Evolutionary conservation across 2,797 vertebrate species (phyloP), one percentile per base, ranked within the genome.

Genomic region (Sylvilagus floridanus): DNA sequence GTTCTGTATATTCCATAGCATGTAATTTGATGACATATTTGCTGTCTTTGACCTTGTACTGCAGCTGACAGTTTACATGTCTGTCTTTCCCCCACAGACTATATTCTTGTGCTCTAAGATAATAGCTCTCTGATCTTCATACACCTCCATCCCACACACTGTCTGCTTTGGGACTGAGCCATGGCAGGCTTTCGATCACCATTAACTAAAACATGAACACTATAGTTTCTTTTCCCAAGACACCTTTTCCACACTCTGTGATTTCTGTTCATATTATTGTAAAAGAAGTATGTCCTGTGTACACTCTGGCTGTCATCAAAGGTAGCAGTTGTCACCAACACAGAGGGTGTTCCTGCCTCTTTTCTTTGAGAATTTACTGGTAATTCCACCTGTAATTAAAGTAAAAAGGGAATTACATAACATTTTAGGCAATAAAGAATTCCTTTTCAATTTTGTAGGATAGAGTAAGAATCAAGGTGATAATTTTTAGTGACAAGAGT

Each of bases 331-430:
- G 84, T 91, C 90, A 89, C 21, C 35, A 63, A 78, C 89, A 90
- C 75, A 84, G 88, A 89, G 71, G 35, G 82, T 62, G 75, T 35
- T 89, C 77, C 77, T 17, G 47, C 4, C 6, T 86, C 84, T 93
- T 88, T 72, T 37, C 57, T 93, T 93, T 86, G 72, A 66, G 62
- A 91, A 89, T 22, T 62, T 89, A 76, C 86, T 92, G 42, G 65
- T 87, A 93, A 93, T 94, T 93, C 73, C 50, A 66, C 52, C 7
- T 83, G 10, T 86, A 91, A 83, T 88, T 91, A 75, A 66, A 22
- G 66, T 42, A 30, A 76, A 69, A 83, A 94, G 77, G 81, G 32
- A 91, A 86, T 75, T 63, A 72, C 42, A 82, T 78, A 57, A 17
- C 19, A 65, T 83, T 76, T 91, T 47, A 42, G 30, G 32, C 30